Conservation (phyloP, 2,797 vertebrate genomes). For the Sebastes ruberrimus region DNA sequence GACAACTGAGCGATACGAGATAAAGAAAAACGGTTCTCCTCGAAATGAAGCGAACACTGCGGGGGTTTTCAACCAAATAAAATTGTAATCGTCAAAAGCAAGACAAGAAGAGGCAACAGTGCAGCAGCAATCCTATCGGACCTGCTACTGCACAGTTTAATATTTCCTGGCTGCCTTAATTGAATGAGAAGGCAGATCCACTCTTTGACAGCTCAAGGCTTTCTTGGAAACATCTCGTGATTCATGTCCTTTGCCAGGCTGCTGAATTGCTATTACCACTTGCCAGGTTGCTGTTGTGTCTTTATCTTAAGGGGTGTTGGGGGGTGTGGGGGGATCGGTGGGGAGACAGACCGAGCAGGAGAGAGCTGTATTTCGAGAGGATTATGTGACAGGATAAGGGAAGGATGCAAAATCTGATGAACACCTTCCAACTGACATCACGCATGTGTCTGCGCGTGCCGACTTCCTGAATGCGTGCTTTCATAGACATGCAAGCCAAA, state of each 20-base stretch:
- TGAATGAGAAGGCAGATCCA: conserved; percentile 55
- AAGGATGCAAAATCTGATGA: conserved; percentile 55
- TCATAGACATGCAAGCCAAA: conserved; percentile 54
- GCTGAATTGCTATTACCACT: conserved; percentile 58
- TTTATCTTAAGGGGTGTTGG: conserved; percentile 38
- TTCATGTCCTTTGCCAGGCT: conserved; percentile 69
- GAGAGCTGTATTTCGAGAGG: conserved; percentile 33
- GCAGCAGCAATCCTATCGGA: conserved; percentile 7
- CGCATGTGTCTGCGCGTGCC: conserved; percentile 46
- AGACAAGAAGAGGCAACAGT: not conserved
- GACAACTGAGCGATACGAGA: not conserved
- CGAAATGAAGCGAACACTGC: not conserved
- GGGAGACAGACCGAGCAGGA: not conserved
- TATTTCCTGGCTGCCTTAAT: conserved; percentile 54
- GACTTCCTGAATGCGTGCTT: conserved; percentile 62
- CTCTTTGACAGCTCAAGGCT: conserved; percentile 65
- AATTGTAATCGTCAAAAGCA: not conserved
- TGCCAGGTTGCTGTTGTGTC: conserved; percentile 63
- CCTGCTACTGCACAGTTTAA: conserved; percentile 33
- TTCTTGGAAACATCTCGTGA: conserved; percentile 70
- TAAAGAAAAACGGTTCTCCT: not conserved
- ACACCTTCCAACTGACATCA: conserved; percentile 68
- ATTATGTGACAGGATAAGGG: conserved; percentile 50
- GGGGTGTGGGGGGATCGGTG: not conserved
- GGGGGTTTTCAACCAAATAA: not conserved